Conservation (phyloP, 2,113 vertebrate species). For the Mesoclemmys tuberculata region DNA sequence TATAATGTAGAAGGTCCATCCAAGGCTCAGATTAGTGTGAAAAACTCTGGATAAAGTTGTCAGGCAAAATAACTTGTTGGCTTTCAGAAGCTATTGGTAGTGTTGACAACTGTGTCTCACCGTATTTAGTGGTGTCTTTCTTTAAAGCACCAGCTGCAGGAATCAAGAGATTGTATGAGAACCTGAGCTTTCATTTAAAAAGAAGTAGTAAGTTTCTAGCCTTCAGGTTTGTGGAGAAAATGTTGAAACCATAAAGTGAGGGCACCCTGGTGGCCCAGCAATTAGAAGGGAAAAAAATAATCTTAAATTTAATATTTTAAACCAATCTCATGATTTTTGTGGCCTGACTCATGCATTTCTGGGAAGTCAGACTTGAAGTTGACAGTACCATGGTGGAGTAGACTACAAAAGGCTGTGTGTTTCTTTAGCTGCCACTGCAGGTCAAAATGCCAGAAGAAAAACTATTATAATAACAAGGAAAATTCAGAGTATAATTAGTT, state of each 20-base stretch:
- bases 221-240: not conserved
- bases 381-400: not conserved
- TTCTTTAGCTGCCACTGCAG: not conserved
- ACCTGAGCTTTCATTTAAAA: no score
- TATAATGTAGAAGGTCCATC: slow-evolving; percentile 31
- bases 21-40: not conserved
- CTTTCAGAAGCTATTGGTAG: not conserved
- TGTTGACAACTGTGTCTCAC: not conserved
- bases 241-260: not conserved
- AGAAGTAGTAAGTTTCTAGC: not conserved
- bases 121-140: not conserved
- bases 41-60: not conserved
- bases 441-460: not conserved
- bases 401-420: not conserved
- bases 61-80: not conserved
- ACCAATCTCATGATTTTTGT: not conserved
- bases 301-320: not conserved
- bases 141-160: not conserved
- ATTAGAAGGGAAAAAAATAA: not conserved
- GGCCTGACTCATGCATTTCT: not conserved
- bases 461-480: not conserved
- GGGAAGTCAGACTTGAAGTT: no score
- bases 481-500: not conserved
- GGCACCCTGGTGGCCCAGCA: not conserved
- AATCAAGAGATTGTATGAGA: not conserved